phyloP scores from a whole-genome alignment of 2,113 vertebrate genomes.

The Crotalus horridus region DNA sequence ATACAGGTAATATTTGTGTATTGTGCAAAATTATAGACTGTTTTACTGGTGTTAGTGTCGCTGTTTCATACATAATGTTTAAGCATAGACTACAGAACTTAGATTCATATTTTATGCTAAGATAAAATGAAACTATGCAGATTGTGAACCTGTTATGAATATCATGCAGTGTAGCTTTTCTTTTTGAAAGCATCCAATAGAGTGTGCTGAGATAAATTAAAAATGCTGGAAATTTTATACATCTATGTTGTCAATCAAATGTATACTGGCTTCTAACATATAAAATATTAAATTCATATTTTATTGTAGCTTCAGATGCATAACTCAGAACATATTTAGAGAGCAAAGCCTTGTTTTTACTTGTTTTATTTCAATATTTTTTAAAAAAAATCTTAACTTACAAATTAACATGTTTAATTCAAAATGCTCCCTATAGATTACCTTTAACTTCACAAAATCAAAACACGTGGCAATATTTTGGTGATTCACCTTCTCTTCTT shows the following conservation, averaged over 20 bases:
- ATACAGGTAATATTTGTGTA: not conserved
- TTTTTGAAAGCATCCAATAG: not conserved
- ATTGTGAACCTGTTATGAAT: not conserved
- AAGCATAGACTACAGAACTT: not conserved
- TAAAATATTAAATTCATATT: not conserved
- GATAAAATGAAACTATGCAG: not conserved
- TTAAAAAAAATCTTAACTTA: not conserved
- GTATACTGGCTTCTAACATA: not conserved
- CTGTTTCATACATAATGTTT: not conserved
- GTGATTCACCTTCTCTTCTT: not conserved
- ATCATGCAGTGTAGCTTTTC: not conserved
- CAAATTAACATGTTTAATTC: not conserved
- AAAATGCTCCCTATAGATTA: not conserved
- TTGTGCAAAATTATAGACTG: not conserved
- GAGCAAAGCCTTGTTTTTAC: not conserved
- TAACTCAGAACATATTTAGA: not conserved
- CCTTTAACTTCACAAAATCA: not conserved
- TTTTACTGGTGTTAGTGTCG: not conserved
- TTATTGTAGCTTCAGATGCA: not conserved
- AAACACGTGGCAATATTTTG: not conserved
- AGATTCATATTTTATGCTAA: not conserved
- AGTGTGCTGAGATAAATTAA: not conserved
- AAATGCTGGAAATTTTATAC: not conserved
- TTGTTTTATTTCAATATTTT: not conserved
- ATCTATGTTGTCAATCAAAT: not conserved